phyloP scores from a whole-genome alignment of 2,888 invertebrate species.

The Sympetrum striolatum region DNA sequence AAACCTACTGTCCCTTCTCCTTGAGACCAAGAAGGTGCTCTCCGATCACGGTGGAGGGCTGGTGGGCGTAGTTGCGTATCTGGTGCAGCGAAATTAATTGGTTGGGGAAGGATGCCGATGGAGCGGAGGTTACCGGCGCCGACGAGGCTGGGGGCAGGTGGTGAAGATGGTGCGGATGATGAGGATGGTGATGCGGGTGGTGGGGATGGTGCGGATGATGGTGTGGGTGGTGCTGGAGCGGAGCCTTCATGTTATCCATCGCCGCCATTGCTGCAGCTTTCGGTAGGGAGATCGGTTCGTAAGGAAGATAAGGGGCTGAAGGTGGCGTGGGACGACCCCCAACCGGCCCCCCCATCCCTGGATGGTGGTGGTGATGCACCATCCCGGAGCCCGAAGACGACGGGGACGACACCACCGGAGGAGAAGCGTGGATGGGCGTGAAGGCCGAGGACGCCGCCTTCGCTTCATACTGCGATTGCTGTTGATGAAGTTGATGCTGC shows the following conservation, averaged over 20 bases:
- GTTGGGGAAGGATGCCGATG: conserved; percentile 73
- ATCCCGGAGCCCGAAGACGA: conserved; percentile 64
- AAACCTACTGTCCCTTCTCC: conserved; percentile 53
- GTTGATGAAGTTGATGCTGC: conserved; percentile 51
- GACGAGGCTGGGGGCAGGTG: conserved; percentile 56
- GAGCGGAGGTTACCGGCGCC: conserved; percentile 57
- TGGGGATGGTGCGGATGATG: conserved; percentile 54
- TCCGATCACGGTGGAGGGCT: conserved; percentile 78
- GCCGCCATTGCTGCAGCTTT: conserved; percentile 61
- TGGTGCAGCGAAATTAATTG: conserved; percentile 95
- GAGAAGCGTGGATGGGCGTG: conserved; percentile 91
- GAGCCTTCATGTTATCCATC: conserved; percentile 59
- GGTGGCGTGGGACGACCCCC: conserved; percentile 49
- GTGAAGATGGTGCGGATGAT: conserved; percentile 52
- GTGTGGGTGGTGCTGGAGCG: conserved; percentile 54
- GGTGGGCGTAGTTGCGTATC: conserved; percentile 94
- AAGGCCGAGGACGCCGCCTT: conserved; percentile 84
- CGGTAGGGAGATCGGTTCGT: conserved; percentile 91
- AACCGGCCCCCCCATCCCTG: conserved; percentile 47
- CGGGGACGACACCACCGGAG: conserved; percentile 63
- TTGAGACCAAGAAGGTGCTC: conserved; percentile 67
- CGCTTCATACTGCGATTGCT: conserved; percentile 51
- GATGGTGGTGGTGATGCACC: conserved; percentile 64
- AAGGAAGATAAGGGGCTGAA: conserved; percentile 78
- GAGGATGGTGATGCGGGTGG: conserved; percentile 59